A percentile compares a stretch with the other conserved stretches of the same genome.
phyloP scores from a whole-genome alignment of 1,140 invertebrate species.

The Tetraneura akinire region DNA sequence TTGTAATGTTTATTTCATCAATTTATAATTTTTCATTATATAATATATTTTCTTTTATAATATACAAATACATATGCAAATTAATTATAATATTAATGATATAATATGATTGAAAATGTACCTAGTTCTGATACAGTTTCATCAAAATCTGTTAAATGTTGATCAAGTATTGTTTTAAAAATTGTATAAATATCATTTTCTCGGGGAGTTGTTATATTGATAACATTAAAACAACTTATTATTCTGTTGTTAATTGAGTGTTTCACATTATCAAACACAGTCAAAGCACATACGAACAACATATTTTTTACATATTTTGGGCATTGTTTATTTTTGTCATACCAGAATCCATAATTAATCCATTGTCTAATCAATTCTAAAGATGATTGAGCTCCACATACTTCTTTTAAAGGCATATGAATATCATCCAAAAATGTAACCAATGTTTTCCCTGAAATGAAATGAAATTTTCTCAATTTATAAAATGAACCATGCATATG shows the following conservation, averaged over 20 bases:
- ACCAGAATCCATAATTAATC: constrained; percentile 93
- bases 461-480: neutral
- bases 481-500: neutral
- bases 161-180: neutral
- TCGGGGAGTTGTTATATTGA: neutral
- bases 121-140: constrained; percentile 29
- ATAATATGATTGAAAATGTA: neutral
- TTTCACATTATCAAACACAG: neutral
- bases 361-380: constrained; percentile 89
- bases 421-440: constrained; percentile 69
- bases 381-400: constrained; percentile 87
- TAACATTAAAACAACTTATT: neutral
- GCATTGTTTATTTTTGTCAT: constrained; percentile 69
- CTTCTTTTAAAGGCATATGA: constrained; percentile 83
- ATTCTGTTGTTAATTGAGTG: neutral
- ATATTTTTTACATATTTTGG: constrained; percentile 25
- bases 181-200: constrained; percentile 12
- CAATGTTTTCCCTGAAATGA: constrained; percentile 74
- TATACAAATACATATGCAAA: too few relatives aligned
- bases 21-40: too few relatives aligned
- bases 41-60: too few relatives aligned
- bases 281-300: constrained; percentile 19
- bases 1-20: too few relatives aligned
- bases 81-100: constrained; percentile 8
- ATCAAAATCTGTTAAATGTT: constrained; percentile 15